Conservation (phyloP, 2,113 vertebrate genomes). For the Polyodon spathula region DNA sequence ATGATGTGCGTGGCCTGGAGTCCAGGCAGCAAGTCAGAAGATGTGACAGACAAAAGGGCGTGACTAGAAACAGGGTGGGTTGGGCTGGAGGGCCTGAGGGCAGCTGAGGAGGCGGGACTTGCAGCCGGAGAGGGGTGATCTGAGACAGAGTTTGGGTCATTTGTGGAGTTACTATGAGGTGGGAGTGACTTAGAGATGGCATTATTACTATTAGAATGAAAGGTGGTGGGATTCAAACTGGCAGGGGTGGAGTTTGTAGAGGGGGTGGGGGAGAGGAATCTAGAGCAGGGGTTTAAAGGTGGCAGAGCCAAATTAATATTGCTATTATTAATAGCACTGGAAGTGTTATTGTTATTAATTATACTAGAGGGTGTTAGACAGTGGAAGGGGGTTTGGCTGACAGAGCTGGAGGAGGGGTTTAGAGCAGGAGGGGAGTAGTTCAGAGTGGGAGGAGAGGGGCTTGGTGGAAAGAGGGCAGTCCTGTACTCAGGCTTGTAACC, state of each 20-base stretch:
- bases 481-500: conserved; percentile 52
- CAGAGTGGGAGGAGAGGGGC: too few species aligned
- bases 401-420: conserved; percentile 32
- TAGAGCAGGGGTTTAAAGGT: too few species aligned
- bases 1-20: conserved; percentile 52
- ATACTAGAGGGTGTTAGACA: conserved; percentile 36
- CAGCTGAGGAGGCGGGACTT: not conserved
- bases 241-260: too few species aligned
- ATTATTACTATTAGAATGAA: conserved; percentile 50
- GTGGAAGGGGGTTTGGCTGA: conserved; percentile 24
- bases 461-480: conserved; percentile 51
- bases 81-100: conserved; percentile 21
- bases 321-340: too few species aligned
- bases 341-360: conserved; percentile 37
- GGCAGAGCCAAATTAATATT: too few species aligned
- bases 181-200: conserved; percentile 46
- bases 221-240: conserved; percentile 29
- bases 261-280: too few species aligned
- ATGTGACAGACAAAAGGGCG: conserved; percentile 9
- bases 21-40: conserved; percentile 38
- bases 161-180: conserved; percentile 45
- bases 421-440: too few species aligned
- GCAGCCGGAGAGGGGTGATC: not conserved
- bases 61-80: conserved; percentile 32
- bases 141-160: conserved; percentile 25